Conservation (phyloP, 2,888 invertebrate genomes). For the Scaptomyza caliginosa region DNA sequence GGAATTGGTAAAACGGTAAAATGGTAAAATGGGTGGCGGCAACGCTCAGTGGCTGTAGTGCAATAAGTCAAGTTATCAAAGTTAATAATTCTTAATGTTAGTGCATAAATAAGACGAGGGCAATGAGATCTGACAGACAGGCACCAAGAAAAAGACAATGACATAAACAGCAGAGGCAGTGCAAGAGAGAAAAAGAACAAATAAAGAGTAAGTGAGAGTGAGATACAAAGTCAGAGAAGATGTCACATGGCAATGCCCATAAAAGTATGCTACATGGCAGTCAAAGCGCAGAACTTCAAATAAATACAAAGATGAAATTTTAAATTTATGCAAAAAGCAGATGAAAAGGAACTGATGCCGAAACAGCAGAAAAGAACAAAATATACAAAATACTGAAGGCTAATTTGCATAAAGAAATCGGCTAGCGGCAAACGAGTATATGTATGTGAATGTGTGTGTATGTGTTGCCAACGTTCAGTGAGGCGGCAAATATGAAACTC, state of each 20-base stretch:
- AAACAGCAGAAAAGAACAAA: constrained; percentile 14
- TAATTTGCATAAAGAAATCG: constrained; percentile 78
- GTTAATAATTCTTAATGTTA: constrained; percentile 80
- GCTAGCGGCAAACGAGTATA: constrained; percentile 47
- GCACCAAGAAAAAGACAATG: constrained; percentile 3
- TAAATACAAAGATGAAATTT: constrained; percentile 64
- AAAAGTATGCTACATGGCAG: constrained; percentile 57
- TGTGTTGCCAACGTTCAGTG: constrained; percentile 45
- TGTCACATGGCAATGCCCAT: constrained; percentile 59
- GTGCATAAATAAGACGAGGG: constrained; percentile 73
- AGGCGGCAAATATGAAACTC: constrained; percentile 71
- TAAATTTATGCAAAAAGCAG: constrained; percentile 72
- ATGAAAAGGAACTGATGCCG: constrained; percentile 27
- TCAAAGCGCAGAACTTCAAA: constrained; percentile 49
- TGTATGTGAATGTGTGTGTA: constrained; percentile 6
- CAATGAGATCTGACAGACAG: constrained; percentile 34
- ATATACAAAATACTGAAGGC: constrained; percentile 43
- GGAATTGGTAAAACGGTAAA: not conserved
- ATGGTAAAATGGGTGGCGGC: not conserved
- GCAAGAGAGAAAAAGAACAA: not conserved
- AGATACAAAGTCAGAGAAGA: constrained; percentile 28
- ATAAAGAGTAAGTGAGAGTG: not conserved
- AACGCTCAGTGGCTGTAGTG: constrained; percentile 52
- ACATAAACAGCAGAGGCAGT: not conserved
- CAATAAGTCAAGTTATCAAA: constrained; percentile 77